phyloP scores from a whole-genome alignment of 1,140 invertebrate species.

The Sogatella furcifera region DNA sequence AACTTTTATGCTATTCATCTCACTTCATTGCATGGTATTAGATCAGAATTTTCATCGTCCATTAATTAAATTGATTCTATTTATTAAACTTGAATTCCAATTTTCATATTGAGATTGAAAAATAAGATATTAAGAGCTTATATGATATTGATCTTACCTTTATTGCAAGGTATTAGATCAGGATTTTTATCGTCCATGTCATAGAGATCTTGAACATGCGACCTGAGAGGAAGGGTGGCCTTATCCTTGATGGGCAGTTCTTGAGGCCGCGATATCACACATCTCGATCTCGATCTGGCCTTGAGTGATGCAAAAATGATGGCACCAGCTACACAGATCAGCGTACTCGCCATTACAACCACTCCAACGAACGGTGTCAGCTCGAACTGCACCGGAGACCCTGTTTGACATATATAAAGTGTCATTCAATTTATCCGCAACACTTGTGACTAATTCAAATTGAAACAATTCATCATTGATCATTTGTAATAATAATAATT shows the following conservation, averaged over 20 bases:
- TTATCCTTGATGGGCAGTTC: conserved; percentile 56
- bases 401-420: conserved; percentile 30
- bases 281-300: conserved; percentile 42
- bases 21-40: conserved; percentile 79
- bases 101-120: no score
- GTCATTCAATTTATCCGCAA: background rate
- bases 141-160: conserved; percentile 54
- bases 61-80: no score
- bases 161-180: conserved; percentile 73
- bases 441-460: background rate
- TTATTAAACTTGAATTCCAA: no score
- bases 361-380: conserved; percentile 64
- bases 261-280: conserved; percentile 38
- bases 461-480: background rate
- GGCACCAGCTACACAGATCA: conserved; percentile 60
- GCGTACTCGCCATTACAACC: conserved; percentile 56
- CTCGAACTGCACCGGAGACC: conserved; percentile 48
- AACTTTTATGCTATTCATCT: no score
- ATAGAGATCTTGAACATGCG: conserved; percentile 55
- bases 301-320: conserved; percentile 57
- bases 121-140: no score
- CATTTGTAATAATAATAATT: no score
- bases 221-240: conserved; percentile 44
- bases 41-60: conserved; percentile 75
- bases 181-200: conserved; percentile 71